A percentile compares a stretch with the other conserved stretches of the same genome.
These are phyloP conservation scores for Eptatretus burgeri DNA, from an alignment of 2,113 vertebrate species.

Conservation along the genomic window DNA sequence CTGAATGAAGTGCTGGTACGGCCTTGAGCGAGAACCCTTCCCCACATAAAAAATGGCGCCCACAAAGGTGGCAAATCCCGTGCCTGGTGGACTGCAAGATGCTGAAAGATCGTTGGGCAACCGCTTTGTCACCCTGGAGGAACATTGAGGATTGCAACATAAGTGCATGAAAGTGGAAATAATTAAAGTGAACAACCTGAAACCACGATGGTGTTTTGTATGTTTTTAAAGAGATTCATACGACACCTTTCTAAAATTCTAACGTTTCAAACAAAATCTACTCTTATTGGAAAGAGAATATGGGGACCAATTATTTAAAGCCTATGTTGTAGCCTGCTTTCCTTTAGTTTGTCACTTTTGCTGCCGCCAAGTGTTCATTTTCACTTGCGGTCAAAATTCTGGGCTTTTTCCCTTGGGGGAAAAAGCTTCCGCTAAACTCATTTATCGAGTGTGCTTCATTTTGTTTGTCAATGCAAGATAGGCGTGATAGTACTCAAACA, in stretches of 20 bases:
- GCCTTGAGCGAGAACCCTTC: constrained; percentile 45
- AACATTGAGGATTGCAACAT: background rate
- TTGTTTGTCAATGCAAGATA: too few species aligned
- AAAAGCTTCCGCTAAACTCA: too few species aligned
- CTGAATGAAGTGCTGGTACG: constrained; percentile 39
- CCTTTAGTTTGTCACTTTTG: background rate
- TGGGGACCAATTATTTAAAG: background rate
- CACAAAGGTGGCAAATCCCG: constrained; percentile 37
- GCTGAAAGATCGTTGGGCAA: constrained; percentile 27
- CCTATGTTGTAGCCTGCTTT: background rate
- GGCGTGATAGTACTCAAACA: too few species aligned
- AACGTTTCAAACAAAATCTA: too few species aligned
- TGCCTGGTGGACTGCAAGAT: constrained; percentile 14
- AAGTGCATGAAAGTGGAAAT: background rate
- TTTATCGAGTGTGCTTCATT: too few species aligned
- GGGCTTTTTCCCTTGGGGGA: too few species aligned
- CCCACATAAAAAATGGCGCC: constrained; percentile 55
- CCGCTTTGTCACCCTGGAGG: constrained; percentile 34
- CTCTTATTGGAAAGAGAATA: constrained; percentile 9
- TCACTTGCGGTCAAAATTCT: too few species aligned
- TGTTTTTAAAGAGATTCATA: rapidly evolving
- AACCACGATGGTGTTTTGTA: too few species aligned
- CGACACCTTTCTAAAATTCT: rapidly evolving
- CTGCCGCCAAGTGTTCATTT: too few species aligned
- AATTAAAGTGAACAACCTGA: background rate